Percentiles rank a stretch among this genome's conserved stretches.
phyloP scores from a whole-genome alignment of 2,113 vertebrate genomes.

The Nyctereutes procyonoides region DNA sequence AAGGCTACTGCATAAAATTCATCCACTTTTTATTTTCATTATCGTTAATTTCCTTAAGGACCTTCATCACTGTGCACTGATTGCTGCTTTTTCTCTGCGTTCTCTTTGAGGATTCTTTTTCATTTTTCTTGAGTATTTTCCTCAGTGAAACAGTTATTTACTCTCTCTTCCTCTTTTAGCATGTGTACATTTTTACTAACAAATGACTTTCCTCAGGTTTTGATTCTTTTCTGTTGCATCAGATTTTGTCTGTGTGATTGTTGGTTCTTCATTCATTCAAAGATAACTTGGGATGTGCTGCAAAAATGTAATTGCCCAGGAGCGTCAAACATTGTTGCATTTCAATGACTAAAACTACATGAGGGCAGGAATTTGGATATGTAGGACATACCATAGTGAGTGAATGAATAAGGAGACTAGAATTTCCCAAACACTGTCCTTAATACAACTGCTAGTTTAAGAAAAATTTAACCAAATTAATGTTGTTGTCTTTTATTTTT shows the following conservation, averaged over 20 bases:
- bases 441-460: background rate
- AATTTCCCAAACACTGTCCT: background rate
- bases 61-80: background rate
- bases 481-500: constrained; percentile 26
- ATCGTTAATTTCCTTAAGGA: background rate
- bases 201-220: background rate
- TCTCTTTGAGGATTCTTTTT: background rate
- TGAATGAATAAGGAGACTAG: background rate
- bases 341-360: background rate
- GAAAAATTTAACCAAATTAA: background rate
- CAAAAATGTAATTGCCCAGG: background rate
- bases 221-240: background rate
- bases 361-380: background rate
- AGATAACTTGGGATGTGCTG: background rate
- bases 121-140: background rate
- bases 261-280: background rate
- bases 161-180: background rate
- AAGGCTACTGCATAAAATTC: background rate
- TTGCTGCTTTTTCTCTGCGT: background rate
- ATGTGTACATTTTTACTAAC: background rate
- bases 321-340: background rate
- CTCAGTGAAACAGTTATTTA: background rate
- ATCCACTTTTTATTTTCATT: background rate
- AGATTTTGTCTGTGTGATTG: background rate
- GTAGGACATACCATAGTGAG: background rate